Conservation (phyloP, 1,140 invertebrate species). For the Atopsyche davidsoni region DNA sequence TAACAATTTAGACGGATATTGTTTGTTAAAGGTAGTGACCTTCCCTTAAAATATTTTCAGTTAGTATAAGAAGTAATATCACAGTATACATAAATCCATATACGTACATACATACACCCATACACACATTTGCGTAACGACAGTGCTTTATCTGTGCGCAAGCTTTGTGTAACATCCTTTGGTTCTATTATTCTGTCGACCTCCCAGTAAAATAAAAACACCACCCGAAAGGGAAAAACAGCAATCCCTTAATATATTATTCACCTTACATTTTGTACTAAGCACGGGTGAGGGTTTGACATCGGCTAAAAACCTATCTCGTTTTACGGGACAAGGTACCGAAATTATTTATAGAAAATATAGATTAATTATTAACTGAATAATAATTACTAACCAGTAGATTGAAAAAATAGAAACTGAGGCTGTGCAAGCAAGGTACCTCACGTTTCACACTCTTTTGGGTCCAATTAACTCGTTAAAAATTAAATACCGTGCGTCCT, state of each 20-base stretch:
- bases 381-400: neutral
- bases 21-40: too few species aligned
- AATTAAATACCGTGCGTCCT: too few species aligned
- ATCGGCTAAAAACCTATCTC: neutral
- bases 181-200: neutral
- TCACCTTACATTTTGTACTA: neutral
- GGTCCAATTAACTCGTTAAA: slow-evolving; percentile 18
- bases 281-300: neutral
- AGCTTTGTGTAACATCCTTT: too few species aligned
- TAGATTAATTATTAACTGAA: neutral
- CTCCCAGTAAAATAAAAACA: too few species aligned
- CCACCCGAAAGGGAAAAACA: neutral
- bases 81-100: too few species aligned
- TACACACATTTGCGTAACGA: too few species aligned
- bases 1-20: too few species aligned
- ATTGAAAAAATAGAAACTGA: neutral
- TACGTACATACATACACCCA: too few species aligned
- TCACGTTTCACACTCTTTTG: slow-evolving; percentile 14
- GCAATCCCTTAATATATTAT: slow-evolving; percentile 6
- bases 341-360: neutral
- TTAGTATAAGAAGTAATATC: too few species aligned
- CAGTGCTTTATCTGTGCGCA: too few species aligned
- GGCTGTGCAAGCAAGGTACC: slow-evolving; percentile 8
- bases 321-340: neutral
- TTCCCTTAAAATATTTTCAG: too few species aligned